A percentile compares a stretch with the other conserved stretches of the same genome.
phyloP scores from a whole-genome alignment of 2,797 vertebrate genomes.

The Prunella strophiata region DNA sequence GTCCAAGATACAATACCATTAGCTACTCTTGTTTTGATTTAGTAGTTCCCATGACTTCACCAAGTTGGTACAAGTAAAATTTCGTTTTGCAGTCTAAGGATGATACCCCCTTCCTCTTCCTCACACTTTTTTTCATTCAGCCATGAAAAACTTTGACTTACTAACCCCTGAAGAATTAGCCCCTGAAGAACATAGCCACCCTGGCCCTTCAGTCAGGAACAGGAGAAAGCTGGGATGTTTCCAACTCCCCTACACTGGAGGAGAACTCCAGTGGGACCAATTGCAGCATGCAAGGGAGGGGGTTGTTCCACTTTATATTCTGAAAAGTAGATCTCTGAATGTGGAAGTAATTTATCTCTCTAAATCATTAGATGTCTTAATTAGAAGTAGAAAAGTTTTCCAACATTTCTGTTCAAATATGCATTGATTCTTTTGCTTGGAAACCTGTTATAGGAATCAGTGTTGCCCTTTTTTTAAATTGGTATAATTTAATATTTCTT shows the following conservation, averaged over 20 bases:
- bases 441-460: background rate
- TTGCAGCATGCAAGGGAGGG: too few species aligned
- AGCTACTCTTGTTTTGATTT: background rate
- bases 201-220: background rate
- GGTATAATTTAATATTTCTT: background rate
- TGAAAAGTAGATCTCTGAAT: background rate
- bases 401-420: background rate
- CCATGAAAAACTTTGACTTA: background rate
- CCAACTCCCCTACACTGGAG: too few species aligned
- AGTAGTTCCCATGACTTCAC: background rate
- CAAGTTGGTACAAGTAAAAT: background rate
- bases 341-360: background rate
- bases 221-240: background rate
- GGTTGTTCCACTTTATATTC: background rate
- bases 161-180: background rate
- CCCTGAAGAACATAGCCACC: background rate
- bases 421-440: background rate
- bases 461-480: background rate
- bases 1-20: background rate
- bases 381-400: background rate
- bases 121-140: background rate
- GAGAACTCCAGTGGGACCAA: background rate
- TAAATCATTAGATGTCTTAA: background rate
- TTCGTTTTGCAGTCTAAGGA: background rate
- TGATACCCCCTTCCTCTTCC: background rate